Conservation (phyloP, 37 sponge, comb jelly and placozoan species). For the Tethya wilhelma region DNA sequence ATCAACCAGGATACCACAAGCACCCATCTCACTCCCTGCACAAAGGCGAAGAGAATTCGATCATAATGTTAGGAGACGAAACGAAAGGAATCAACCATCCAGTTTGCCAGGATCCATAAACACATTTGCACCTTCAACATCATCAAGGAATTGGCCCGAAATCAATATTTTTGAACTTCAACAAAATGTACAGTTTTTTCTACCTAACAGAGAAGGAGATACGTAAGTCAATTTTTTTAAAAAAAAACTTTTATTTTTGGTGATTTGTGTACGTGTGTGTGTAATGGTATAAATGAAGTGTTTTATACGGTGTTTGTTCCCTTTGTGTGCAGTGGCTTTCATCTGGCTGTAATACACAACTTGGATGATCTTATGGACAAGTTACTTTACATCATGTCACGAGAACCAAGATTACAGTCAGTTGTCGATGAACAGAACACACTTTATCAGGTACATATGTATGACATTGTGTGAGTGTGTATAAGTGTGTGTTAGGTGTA, state of each 20-base stretch:
- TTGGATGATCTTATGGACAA: slow-evolving; percentile 29
- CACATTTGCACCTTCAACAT: too few species aligned
- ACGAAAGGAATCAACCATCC: too few species aligned
- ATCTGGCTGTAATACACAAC: slow-evolving; percentile 73
- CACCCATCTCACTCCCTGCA: too few species aligned
- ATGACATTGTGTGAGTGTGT: too few species aligned
- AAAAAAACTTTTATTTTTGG: background rate
- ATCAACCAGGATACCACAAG: too few species aligned
- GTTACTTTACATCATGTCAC: slow-evolving; percentile 41
- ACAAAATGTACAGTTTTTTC: slow-evolving; percentile 36
- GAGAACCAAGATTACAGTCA: slow-evolving; percentile 27
- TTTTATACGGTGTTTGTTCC: background rate
- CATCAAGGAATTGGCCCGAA: background rate
- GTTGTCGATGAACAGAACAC: slow-evolving; percentile 66
- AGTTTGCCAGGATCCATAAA: too few species aligned
- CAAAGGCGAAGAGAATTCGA: too few species aligned
- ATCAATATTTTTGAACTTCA: slow-evolving; percentile 17
- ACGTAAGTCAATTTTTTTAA: slow-evolving; percentile 53
- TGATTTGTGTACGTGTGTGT: background rate
- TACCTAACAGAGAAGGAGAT: slow-evolving; percentile 82
- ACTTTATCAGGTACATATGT: slow-evolving; percentile 81
- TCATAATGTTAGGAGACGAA: too few species aligned
- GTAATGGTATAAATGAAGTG: background rate
- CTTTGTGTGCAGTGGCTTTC: slow-evolving; percentile 63
- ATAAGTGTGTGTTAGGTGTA: background rate